Conservation (phyloP, 2,888 invertebrate genomes). For the Drosophila birchii region DNA sequence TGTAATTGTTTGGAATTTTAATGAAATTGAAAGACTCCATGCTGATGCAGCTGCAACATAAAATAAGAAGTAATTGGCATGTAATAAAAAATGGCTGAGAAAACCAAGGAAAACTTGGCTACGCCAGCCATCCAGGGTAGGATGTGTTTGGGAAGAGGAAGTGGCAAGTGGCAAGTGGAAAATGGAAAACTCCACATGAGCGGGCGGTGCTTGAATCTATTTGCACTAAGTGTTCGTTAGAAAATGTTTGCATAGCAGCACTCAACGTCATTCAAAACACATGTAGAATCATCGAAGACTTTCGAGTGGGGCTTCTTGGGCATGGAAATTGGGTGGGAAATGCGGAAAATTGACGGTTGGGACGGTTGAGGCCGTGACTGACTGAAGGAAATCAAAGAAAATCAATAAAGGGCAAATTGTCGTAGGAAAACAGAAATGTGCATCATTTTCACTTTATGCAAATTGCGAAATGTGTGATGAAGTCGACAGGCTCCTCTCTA, state of each 20-base stretch:
- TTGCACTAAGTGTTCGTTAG: conserved; percentile 78
- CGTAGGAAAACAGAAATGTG: conserved; percentile 76
- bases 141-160: not conserved
- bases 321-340: conserved; percentile 31
- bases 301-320: conserved; percentile 53
- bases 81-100: conserved; percentile 57
- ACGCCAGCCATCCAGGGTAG: not conserved
- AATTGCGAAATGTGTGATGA: conserved; percentile 76
- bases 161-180: conserved; percentile 32
- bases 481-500: conserved; percentile 51
- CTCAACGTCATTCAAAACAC: conserved; percentile 77
- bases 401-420: conserved; percentile 77
- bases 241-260: conserved; percentile 79
- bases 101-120: conserved; percentile 26
- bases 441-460: conserved; percentile 80
- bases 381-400: conserved; percentile 72
- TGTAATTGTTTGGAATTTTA: conserved; percentile 63
- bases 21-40: conserved; percentile 63
- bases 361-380: conserved; percentile 24
- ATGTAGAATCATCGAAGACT: conserved; percentile 57
- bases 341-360: conserved; percentile 8
- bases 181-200: conserved; percentile 32
- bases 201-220: conserved; percentile 63
- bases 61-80: conserved; percentile 73
- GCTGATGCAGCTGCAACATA: conserved; percentile 37